Evolutionary conservation across 2,113 vertebrate species (phyloP).

Genomic region (Colinus virginianus): DNA sequence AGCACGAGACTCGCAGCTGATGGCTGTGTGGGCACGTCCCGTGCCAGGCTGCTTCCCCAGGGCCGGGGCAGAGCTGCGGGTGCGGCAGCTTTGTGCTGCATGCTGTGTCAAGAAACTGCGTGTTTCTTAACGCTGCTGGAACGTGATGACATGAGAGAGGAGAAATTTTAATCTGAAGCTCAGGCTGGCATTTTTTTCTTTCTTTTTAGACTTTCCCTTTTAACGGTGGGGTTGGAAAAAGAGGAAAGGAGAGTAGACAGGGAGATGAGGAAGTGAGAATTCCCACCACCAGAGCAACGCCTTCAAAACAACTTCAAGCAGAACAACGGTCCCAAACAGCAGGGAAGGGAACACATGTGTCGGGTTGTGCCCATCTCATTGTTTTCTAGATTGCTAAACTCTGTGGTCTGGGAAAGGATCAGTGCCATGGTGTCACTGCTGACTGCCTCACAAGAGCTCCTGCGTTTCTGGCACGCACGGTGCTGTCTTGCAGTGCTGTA

Average conservation of each 20-base stretch:
- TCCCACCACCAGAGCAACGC: neutral
- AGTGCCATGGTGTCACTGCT: fast-evolving
- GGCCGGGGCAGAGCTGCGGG: fast-evolving
- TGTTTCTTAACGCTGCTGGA: neutral
- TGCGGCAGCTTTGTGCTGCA: too few relatives aligned
- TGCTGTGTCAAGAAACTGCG: neutral
- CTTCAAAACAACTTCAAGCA: neutral
- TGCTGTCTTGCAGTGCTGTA: neutral
- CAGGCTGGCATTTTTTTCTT: neutral
- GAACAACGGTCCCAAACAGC: neutral
- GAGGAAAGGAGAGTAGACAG: conserved; percentile 3
- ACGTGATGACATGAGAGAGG: neutral
- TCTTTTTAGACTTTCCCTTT: neutral
- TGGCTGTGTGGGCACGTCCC: fast-evolving
- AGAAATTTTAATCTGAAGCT: neutral
- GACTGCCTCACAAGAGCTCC: neutral
- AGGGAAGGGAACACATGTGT: neutral
- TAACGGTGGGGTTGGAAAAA: neutral
- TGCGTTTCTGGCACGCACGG: fast-evolving
- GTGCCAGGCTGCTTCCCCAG: fast-evolving
- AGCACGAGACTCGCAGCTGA: neutral
- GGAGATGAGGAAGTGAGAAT: neutral
- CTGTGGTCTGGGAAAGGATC: neutral
- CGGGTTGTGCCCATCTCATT: neutral
- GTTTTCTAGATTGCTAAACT: fast-evolving